Base-by-base conservation (phyloP, 1,140 invertebrate species). In the Epicauta chinensis region DNA sequence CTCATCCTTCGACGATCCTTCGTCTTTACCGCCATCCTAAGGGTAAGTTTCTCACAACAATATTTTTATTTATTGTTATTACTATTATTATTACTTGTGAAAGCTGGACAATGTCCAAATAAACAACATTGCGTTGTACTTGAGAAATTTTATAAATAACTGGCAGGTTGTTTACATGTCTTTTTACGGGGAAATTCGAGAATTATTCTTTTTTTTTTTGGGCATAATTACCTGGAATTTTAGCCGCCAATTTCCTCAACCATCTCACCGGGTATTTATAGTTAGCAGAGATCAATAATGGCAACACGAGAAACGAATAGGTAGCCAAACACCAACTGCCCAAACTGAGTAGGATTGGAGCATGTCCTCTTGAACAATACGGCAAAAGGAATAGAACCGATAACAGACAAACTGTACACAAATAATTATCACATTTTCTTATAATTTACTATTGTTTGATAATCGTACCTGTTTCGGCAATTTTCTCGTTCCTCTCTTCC, bases 271-370 rank as follows among this genome's bases (percentile, higher is more conserved):
- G 79, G 62, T 82, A 84, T 56, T 75, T 75, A 65, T 82, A 82
- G 66, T 82, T 82, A 31, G 79, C 80, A 0, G 80, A 82, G 44
- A 82, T 77, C 10, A 82, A 73, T 14, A 82, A 69, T 0, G 81
- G 80, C 14, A 81, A 61, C 9, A 83, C 78, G 7, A 83, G 65
- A 56, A 75, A 81, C 2, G 80, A 81, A 61, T 82, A 83, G 0
- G 75, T 75, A 0, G 78, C 78, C 3, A 76, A 57, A 41, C 79
- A 73, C 74, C 78, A 77, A 5, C 77, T 75, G 14, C 79, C 80
- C 2, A 81, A 65, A 30, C 72, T 70, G 12, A 76, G 72, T 9
- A 83, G 62, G 2, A 81, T 71, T 1, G 80, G 80, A 10, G 77
- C 73, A 30, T 76, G 74, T 23, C 74, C 72, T 51, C 74, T 66